Evolutionary conservation across 2,888 invertebrate genomes (phyloP), one percentile per base, ranked within the genome.

Genomic region (Nemapogon koenigi): DNA sequence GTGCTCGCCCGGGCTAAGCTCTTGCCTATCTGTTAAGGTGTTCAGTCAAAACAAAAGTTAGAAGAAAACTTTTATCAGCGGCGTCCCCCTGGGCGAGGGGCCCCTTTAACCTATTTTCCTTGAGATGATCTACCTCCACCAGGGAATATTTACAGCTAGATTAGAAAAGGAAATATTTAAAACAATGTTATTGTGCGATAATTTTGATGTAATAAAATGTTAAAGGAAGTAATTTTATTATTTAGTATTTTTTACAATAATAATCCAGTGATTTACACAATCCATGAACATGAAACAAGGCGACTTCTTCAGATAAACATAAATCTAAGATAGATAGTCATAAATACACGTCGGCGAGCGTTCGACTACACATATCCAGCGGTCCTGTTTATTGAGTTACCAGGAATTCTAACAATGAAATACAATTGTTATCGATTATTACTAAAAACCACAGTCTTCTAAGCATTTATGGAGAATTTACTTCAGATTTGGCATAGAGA

Each of bases 11-110:
- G n/a, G 31, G 16, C 46, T 49, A 47, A 46, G 49, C 43, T 46
- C 44, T 15, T 25, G 25, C 25, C 27, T 16, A 25, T 41, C 46
- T 45, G 45, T 53, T 52, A 61, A 69, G 73, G 71, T 71, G 63
- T 64, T 67, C 46, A 44, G 47, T 46, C 76, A 68, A 75, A 76
- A 78, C 73, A 76, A 75, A 73, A 78, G 72, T 75, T 78, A 51
- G 47, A 42, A 47, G 54, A 47, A 65, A n/a, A 75, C 63, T 73
- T 76, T 75, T 73, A 73, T 71, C 69, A 67, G 60, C 57, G 61
- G 57, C 54, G n/a, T 49, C 50, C 59, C 63, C 62, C 56, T 47
- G 52, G 57, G 56, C 50, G 49, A 57, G 62, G 59, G 59, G 56
- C 57, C 66, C 35, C 62, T 63, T 56, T 76, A 75, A 76, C 76